phyloP scores from a whole-genome alignment of 1,140 invertebrate genomes.

The Campoletis sonorensis region DNA sequence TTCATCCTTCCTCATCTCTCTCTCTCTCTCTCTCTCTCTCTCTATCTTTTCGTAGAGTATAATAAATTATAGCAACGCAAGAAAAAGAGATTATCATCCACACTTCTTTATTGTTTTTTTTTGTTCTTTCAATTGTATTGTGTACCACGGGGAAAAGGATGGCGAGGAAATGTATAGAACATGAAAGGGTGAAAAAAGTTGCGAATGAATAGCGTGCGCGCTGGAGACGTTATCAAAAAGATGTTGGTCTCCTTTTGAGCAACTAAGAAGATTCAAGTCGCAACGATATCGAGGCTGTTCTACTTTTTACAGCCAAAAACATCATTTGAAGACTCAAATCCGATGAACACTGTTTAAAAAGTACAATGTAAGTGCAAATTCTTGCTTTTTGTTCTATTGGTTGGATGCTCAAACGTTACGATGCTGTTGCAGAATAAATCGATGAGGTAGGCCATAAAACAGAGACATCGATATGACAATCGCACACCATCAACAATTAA shows the following conservation, averaged over 20 bases:
- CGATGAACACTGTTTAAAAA: no score
- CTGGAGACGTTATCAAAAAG: conserved; percentile 2
- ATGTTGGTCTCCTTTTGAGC: conserved; percentile 24
- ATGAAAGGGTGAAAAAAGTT: conserved; percentile 19
- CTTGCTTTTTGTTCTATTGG: no score
- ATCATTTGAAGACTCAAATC: no score
- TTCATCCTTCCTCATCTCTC: background rate
- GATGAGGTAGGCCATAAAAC: no score
- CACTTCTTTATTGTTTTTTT: conserved; percentile 20
- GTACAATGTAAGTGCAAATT: no score
- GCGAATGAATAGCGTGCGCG: conserved; percentile 25
- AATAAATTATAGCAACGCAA: conserved; percentile 19
- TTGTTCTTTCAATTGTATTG: conserved; percentile 16
- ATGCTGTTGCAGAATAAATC: no score
- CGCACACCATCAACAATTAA: no score
- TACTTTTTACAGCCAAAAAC: no score
- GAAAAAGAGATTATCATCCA: conserved; percentile 33
- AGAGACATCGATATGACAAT: no score
- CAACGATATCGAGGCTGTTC: background rate
- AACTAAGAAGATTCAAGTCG: conserved; percentile 13
- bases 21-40: conserved; percentile 6
- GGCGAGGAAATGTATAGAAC: conserved; percentile 7
- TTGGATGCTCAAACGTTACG: no score
- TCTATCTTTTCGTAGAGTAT: background rate
- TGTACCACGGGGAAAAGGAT: background rate